A percentile compares a stretch with the other conserved stretches of the same genome.
phyloP scores from a whole-genome alignment of 2,113 vertebrate genomes.

The Phodopus roborovskii region DNA sequence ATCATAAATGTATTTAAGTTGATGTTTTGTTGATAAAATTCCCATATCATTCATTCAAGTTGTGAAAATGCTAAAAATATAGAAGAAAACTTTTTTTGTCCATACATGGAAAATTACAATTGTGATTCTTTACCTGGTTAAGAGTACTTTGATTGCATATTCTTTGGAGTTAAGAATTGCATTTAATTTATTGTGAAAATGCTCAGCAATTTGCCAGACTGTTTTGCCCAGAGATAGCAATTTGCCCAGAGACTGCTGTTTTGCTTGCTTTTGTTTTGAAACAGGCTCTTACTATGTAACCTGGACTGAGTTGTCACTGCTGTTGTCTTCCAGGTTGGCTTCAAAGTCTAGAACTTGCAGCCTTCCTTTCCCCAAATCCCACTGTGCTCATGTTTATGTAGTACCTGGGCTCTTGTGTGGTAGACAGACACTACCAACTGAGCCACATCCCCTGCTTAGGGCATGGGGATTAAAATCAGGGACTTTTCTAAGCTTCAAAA shows the following conservation, averaged over 20 bases:
- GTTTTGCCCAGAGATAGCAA: constrained; percentile 8
- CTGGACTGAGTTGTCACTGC: neutral
- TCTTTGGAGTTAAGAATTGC: neutral
- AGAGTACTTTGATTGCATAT: neutral
- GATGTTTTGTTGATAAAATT: neutral
- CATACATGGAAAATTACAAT: neutral
- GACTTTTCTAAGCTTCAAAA: neutral
- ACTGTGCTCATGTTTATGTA: neutral
- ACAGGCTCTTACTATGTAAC: neutral
- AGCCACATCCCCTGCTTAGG: neutral
- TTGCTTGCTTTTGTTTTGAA: neutral
- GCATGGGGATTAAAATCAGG: neutral
- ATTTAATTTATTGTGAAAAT: constrained; percentile 15
- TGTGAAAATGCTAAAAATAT: neutral
- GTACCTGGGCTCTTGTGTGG: neutral
- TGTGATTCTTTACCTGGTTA: neutral
- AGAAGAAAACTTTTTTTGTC: neutral
- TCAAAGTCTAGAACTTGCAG: neutral
- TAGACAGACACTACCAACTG: neutral
- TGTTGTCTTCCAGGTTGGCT: neutral
- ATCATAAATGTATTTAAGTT: neutral
- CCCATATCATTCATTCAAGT: neutral
- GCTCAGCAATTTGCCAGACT: neutral
- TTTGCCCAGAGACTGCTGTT: neutral
- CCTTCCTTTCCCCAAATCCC: neutral